Percentiles rank a stretch among this genome's conserved stretches.
Evolutionary conservation across 1,140 invertebrate genomes (phyloP).

Genomic region (Scylla paramamosain): DNA sequence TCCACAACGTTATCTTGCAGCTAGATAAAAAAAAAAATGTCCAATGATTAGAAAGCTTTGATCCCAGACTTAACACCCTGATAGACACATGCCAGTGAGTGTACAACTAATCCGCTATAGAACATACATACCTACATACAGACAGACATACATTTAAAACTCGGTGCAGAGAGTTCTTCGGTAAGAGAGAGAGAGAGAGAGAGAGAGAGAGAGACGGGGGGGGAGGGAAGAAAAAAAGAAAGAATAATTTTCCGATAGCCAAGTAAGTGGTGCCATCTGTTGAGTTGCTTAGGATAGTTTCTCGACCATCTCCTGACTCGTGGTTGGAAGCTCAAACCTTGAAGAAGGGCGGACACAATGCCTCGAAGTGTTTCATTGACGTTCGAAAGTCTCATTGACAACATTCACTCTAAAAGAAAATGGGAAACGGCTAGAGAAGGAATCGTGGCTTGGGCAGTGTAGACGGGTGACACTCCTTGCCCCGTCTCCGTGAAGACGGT

Average conservation of each 20-base stretch:
- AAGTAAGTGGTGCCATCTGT: neutral
- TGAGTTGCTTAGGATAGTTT: neutral
- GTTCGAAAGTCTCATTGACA: neutral
- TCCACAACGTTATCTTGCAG: too few species aligned
- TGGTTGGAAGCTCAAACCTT: neutral
- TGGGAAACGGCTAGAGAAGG: too few species aligned
- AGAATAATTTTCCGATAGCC: neutral
- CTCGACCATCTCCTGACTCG: neutral
- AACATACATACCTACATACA: slow-evolving; percentile 50
- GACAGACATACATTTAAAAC: slow-evolving; percentile 28
- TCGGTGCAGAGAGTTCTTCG: neutral
- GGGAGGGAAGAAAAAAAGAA: neutral
- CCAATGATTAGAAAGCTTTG: too few species aligned
- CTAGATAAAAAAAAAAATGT: neutral
- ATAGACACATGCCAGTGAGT: slow-evolving; percentile 29
- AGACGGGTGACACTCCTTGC: too few species aligned
- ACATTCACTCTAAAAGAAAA: too few species aligned
- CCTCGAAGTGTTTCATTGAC: neutral
- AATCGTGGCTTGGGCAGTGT: too few species aligned
- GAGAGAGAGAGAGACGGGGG: slow-evolving; percentile 30
- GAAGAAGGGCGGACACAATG: neutral
- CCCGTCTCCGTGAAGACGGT: too few species aligned
- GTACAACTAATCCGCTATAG: slow-evolving; percentile 30
- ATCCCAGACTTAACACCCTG: too few species aligned
- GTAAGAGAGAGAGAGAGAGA: slow-evolving; percentile 41